Base-by-base conservation (phyloP, 92 coral and sea anemone genomes). In the Bergia puertoricense region DNA sequence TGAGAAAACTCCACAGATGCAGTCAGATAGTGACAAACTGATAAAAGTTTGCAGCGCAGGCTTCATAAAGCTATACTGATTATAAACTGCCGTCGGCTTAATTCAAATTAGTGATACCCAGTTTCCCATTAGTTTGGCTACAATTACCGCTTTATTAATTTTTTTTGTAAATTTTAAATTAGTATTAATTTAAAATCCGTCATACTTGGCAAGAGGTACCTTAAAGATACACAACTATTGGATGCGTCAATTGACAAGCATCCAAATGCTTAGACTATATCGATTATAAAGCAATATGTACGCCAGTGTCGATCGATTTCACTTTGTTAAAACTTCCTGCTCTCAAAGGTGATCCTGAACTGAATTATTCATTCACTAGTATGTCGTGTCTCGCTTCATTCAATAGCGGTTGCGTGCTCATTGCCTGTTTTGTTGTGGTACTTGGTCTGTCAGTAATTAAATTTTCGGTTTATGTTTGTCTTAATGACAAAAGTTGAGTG, bases 81-180 rank as follows among this genome's bases (percentile, higher is more conserved):
- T 11, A 57, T 38, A 80, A 38, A 39, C n/a, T 38, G 85, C 85
- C 85, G 46, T 44, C 44, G 85, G 85, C 71, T 57, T 16, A 14
- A 80, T 57, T 80, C 36, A 14, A 4, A 10, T 0, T 5, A 14
- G 57, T 54, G 44, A 71, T 18, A 44, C 87, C 30, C 30, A 30
- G 30, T 30, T 30, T 30, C 30, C 30, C 30, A 30, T 84, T 8
- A 36, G 8, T 72, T 84, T 46, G 66, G 6, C 18, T 69, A 40
- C 66, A 84, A 46, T 84, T 84, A 50, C 50, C 79, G 20, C 66
- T 48, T 14, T 44, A 36, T 6, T 13, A 72, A 30, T 30, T 30
- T 16, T 66, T 83, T 68, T 68, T 57, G 86, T 83, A 44, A 51
- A 83, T 71, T 83, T 83, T 46, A 51, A 68, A 81, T 45, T 36